Base-by-base conservation (phyloP, 2,888 invertebrate genomes). In the Ephialtes manifestator region DNA sequence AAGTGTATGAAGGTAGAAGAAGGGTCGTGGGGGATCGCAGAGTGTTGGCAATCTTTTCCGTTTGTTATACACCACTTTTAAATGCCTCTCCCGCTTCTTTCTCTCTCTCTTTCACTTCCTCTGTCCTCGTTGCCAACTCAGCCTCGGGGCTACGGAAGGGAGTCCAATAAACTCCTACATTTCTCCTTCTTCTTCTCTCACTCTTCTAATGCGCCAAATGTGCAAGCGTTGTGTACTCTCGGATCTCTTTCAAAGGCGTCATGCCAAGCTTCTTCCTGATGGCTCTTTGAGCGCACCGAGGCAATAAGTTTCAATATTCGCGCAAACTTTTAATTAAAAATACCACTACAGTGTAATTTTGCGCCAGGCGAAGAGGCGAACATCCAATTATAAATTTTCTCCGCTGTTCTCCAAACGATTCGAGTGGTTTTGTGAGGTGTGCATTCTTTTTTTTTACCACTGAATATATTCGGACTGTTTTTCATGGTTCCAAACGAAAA, bases 11-110 rank as follows among this genome's bases (percentile, higher is more conserved):
- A 53, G 60, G 60, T 51, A 51, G 70, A 53, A 63, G 51, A 5
- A 31, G 24, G 43, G 18, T 35, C 43, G 58, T n/a, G 70, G 58
- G 43, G 43, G 68, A 35, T 63, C 60, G 31, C 60, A 51, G 67
- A 84, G 80, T 71, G 77, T 77, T 81, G 84, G 84, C 81, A 81
- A 81, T 81, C 83, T 81, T 74, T 84, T 81, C 68, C 84, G 81
- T 81, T 84, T 81, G 77, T 81, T 84, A 78, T 81, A 74, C 68
- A 70, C 81, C 77, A 81, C 84, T 81, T 63, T 84, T 84, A 78
- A 84, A 84, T 81, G 78, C 72, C 78, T 78, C 77, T 81, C 81
- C 81, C 81, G 31, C 60, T 51, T 18, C 15, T 15, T 5, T 60
- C 31, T n/a, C n/a, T 63, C 35, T 35, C 60, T 63, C 60, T 15